These are phyloP conservation scores for Aphelinus atriplicis DNA, from an alignment of 1,140 invertebrate genomes.

Conservation along the genomic window DNA sequence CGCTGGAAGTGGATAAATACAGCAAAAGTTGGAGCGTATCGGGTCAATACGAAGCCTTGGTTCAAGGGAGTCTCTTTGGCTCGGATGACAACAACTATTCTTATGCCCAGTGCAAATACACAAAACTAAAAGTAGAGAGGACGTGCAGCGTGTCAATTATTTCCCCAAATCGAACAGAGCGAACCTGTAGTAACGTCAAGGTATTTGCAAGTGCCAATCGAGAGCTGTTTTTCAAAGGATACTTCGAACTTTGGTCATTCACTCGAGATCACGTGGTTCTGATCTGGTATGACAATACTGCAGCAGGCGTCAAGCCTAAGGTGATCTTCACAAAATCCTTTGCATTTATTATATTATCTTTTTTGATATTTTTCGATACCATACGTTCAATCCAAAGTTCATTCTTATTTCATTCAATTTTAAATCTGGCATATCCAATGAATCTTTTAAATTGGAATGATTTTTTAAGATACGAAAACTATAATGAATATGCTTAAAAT, in stretches of 20 bases:
- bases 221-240: slow-evolving; percentile 11
- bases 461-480: no score
- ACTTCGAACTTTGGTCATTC: slow-evolving; percentile 10
- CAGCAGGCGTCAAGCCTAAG: no score
- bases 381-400: no score
- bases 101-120: background rate
- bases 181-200: background rate
- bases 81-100: slow-evolving; percentile 4
- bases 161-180: background rate
- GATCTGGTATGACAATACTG: background rate
- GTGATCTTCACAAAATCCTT: no score
- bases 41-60: background rate
- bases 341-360: no score
- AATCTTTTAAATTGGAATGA: background rate
- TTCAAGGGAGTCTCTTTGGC: slow-evolving; percentile 14
- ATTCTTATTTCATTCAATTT: no score
- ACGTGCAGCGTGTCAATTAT: slow-evolving; percentile 2
- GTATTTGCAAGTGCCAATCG: background rate
- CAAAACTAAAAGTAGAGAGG: background rate
- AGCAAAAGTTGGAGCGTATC: no score
- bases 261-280: background rate
- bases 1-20: no score
- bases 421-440: no score
- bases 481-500: no score
- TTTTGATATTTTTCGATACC: no score